A percentile compares a stretch with the other conserved stretches of the same genome.
Evolutionary conservation across 2,888 invertebrate genomes (phyloP).

Genomic region (Plutella xylostella): DNA sequence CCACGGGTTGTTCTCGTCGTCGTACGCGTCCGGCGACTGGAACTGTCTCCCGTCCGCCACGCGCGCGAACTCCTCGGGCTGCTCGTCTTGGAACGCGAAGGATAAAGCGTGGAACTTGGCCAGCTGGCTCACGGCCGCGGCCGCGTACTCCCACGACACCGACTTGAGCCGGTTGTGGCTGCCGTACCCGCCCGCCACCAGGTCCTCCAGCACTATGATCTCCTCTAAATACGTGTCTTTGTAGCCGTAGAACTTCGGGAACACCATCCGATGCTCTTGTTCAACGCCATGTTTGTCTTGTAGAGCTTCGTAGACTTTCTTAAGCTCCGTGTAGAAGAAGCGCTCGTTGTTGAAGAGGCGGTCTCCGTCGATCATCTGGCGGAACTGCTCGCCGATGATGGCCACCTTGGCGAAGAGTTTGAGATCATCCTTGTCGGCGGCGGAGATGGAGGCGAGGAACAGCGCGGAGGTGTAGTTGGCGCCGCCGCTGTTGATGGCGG

Average conservation of each 20-base stretch:
- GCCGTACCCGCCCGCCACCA: slow-evolving; percentile 30
- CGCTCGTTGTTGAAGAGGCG: slow-evolving; percentile 8
- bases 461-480: slow-evolving; percentile 38
- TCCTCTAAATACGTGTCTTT: slow-evolving; percentile 23
- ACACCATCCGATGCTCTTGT: slow-evolving; percentile 9
- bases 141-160: slow-evolving; percentile 39
- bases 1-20: slow-evolving; percentile 14
- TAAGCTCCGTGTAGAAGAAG: slow-evolving; percentile 7
- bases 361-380: slow-evolving; percentile 21
- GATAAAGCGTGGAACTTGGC: slow-evolving; percentile 53
- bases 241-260: slow-evolving; percentile 20
- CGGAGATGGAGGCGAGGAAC: slow-evolving; percentile 23
- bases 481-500: slow-evolving; percentile 29
- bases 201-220: slow-evolving; percentile 39
- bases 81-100: slow-evolving; percentile 25
- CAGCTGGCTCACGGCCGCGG: slow-evolving; percentile 29
- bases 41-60: slow-evolving; percentile 20
- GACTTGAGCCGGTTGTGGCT: slow-evolving; percentile 32
- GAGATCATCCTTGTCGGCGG: slow-evolving; percentile 21
- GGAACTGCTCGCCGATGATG: slow-evolving; percentile 27
- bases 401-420: slow-evolving; percentile 39
- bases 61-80: slow-evolving; percentile 33
- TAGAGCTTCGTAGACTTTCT: slow-evolving; percentile 4
- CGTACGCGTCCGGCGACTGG: slow-evolving; percentile 9
- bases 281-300: slow-evolving; percentile 15